A percentile compares a stretch with the other conserved stretches of the same genome.
Evolutionary conservation across 2,888 invertebrate genomes (phyloP).

Genomic region (Pinctada fucata): DNA sequence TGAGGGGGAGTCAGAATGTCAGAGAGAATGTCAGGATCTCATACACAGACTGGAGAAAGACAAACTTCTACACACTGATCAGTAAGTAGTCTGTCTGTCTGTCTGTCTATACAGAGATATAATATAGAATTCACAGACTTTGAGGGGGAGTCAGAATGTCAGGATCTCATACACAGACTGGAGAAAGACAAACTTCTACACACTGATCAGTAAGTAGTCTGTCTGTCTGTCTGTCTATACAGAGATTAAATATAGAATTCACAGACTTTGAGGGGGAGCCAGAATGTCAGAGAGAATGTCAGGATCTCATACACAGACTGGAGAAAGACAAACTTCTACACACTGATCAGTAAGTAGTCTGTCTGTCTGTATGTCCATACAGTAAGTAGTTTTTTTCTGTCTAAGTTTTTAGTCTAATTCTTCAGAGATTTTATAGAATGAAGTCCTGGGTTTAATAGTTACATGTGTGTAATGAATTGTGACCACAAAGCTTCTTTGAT

Average conservation of each 20-base stretch:
- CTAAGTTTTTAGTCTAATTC: too few species aligned
- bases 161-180: constrained; percentile 81
- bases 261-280: constrained; percentile 94
- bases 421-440: too few species aligned
- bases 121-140: constrained; percentile 91
- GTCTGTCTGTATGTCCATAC: constrained; percentile 80
- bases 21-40: constrained; percentile 81
- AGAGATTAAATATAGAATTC: constrained; percentile 87
- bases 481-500: too few species aligned
- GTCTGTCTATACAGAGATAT: constrained; percentile 79
- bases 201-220: not conserved
- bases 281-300: constrained; percentile 80
- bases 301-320: constrained; percentile 80
- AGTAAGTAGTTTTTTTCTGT: constrained; percentile 77
- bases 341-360: not conserved
- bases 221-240: constrained; percentile 32
- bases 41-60: constrained; percentile 80
- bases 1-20: constrained; percentile 88
- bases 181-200: constrained; percentile 64
- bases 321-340: constrained; percentile 64
- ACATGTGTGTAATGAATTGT: too few species aligned
- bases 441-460: too few species aligned
- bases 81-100: not conserved
- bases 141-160: constrained; percentile 88
- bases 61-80: not conserved